Conservation (phyloP, 1,140 invertebrate genomes). For the Rhagoletis pomonella region DNA sequence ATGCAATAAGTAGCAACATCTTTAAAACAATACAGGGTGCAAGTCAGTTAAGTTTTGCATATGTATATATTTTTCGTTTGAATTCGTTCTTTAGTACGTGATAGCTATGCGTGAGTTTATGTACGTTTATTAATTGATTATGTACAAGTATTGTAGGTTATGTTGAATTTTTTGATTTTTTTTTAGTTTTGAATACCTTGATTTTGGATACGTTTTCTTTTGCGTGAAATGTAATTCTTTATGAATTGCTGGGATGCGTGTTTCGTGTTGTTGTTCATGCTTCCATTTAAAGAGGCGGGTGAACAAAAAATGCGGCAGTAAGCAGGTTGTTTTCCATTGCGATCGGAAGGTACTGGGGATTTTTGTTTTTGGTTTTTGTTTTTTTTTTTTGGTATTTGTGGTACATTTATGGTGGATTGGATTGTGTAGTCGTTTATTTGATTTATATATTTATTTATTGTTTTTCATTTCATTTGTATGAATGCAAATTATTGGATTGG, state of each 20-base stretch:
- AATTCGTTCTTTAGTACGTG: background rate
- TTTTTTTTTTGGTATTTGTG: conserved; percentile 3
- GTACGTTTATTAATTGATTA: background rate
- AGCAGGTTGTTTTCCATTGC: conserved; percentile 71
- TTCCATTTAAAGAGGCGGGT: conserved; percentile 68
- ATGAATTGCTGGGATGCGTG: conserved; percentile 72
- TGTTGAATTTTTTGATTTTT: background rate
- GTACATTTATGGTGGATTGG: conserved; percentile 50
- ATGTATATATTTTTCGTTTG: background rate
- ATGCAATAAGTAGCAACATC: background rate
- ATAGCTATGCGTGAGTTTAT: background rate
- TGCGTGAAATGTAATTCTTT: conserved; percentile 72
- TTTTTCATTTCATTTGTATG: conserved; percentile 1
- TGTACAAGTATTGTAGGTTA: conserved; percentile 21
- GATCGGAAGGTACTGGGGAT: conserved; percentile 68
- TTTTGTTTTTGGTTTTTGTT: conserved; percentile 18
- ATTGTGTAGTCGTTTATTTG: conserved; percentile 58
- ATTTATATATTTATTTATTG: conserved; percentile 52
- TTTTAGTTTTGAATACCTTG: conserved; percentile 66
- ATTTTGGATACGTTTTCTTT: conserved; percentile 73
- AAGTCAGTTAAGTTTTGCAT: background rate
- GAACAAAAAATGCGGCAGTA: conserved; percentile 73
- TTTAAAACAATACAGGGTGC: background rate
- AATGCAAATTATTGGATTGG: conserved; percentile 37
- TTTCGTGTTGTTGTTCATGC: conserved; percentile 68